These are phyloP conservation scores for Pyrgilauda ruficollis DNA, from an alignment of 2,113 vertebrate species.

Conservation along the genomic window DNA sequence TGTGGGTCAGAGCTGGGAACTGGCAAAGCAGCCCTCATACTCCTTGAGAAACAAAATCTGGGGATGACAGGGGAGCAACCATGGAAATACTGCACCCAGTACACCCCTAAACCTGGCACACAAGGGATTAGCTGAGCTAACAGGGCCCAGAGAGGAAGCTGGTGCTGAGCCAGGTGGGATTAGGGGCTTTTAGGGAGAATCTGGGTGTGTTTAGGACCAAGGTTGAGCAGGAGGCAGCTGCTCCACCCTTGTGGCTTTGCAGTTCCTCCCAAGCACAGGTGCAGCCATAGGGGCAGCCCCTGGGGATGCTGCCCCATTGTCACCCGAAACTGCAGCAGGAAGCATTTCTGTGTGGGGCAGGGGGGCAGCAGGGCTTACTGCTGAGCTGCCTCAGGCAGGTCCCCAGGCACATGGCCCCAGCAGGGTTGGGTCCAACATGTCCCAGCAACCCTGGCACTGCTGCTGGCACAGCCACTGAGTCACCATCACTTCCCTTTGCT, in stretches of 20 bases:
- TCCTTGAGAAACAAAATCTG: neutral
- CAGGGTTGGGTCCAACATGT: neutral
- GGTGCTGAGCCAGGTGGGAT: constrained; percentile 35
- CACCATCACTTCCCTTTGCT: neutral
- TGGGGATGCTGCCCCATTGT: neutral
- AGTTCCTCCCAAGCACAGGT: neutral
- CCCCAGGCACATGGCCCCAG: neutral
- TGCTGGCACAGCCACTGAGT: neutral
- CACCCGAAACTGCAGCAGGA: constrained; percentile 50
- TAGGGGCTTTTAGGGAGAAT: constrained; percentile 51
- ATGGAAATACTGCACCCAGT: neutral
- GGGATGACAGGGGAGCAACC: neutral
- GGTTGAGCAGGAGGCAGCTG: neutral
- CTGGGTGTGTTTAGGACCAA: neutral
- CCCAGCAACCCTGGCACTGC: neutral
- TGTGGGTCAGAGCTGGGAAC: neutral
- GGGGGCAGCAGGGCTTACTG: neutral
- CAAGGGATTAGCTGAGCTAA: constrained; percentile 20
- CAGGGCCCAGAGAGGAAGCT: constrained; percentile 18
- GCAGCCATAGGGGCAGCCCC: neutral
- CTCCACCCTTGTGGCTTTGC: neutral
- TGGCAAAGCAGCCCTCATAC: neutral
- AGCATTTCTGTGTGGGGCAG: neutral
- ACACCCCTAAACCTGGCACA: neutral
- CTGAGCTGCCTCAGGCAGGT: neutral